These are phyloP conservation scores for Azorinus chamasolen DNA, from an alignment of 2,888 invertebrate species.

Conservation along the genomic window DNA sequence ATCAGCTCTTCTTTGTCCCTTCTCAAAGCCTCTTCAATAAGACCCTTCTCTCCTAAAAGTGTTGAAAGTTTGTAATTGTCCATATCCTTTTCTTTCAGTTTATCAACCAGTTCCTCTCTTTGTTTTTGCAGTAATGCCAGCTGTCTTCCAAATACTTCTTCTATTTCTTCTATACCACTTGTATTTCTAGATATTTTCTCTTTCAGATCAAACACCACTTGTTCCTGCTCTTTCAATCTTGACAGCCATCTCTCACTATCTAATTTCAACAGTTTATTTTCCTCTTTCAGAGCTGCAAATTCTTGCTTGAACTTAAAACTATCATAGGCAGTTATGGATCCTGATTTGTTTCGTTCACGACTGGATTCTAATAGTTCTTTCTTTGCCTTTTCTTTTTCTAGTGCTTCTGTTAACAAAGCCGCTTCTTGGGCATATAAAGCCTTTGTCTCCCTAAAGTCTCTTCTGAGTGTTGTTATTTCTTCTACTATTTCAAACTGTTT, in stretches of 20 bases:
- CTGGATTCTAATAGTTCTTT: conserved; percentile 43
- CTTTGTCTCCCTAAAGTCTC: conserved; percentile 77
- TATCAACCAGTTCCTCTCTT: conserved; percentile 75
- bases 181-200: conserved; percentile 63
- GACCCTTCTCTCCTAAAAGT: conserved; percentile 69
- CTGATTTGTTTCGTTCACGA: conserved; percentile 17
- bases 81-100: conserved; percentile 67
- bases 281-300: conserved; percentile 72
- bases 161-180: conserved; percentile 62
- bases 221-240: conserved; percentile 78
- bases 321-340: conserved; percentile 50
- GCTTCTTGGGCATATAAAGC: conserved; percentile 78
- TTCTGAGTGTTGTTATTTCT: conserved; percentile 74
- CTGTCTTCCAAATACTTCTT: conserved; percentile 76
- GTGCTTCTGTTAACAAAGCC: conserved; percentile 75
- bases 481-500: conserved; percentile 78
- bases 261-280: conserved; percentile 71
- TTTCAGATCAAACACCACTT: conserved; percentile 72
- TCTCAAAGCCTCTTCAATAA: conserved; percentile 74
- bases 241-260: conserved; percentile 76
- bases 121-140: conserved; percentile 78
- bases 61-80: conserved; percentile 68
- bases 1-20: conserved; percentile 76
- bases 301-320: conserved; percentile 68
- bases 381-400: conserved; percentile 69